Evolutionary conservation across 1,140 invertebrate species (phyloP).

Genomic region (Aphaenogaster floridana): DNA sequence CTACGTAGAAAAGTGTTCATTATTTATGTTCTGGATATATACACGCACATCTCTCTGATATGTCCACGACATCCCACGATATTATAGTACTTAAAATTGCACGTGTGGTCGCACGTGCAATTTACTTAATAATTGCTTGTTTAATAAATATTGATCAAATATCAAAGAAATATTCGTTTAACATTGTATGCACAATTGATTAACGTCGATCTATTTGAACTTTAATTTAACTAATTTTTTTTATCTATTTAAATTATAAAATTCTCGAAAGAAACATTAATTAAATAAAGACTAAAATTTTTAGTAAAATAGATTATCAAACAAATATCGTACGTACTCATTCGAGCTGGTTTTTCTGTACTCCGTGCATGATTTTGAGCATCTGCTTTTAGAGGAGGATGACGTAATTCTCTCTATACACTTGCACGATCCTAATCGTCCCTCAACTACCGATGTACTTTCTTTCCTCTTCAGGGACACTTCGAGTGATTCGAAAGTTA

Average conservation of each 20-base stretch:
- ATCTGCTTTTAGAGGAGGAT: not conserved
- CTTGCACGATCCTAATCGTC: not conserved
- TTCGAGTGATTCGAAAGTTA: not conserved
- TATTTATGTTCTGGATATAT: not conserved
- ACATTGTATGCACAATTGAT: not conserved
- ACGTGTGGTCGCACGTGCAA: not conserved
- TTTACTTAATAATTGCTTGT: not conserved
- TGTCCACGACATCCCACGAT: not conserved
- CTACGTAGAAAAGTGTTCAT: not conserved
- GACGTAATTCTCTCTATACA: not conserved
- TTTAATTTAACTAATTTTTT: not conserved
- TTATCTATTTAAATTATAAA: not conserved
- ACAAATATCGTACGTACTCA: constrained; percentile 10
- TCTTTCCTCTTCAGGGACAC: not conserved
- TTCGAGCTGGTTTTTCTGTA: not conserved
- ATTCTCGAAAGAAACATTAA: not conserved
- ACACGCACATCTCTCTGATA: not conserved
- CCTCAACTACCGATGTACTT: not conserved
- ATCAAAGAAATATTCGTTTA: not conserved
- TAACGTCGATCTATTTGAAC: not conserved
- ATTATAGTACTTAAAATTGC: not conserved
- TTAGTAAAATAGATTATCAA: not conserved
- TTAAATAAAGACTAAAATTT: not conserved
- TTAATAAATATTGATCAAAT: constrained; percentile 1
- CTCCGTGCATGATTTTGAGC: constrained; percentile 46